phyloP scores from a whole-genome alignment of 2,888 invertebrate species.

The Microctonus aethiopoides region DNA sequence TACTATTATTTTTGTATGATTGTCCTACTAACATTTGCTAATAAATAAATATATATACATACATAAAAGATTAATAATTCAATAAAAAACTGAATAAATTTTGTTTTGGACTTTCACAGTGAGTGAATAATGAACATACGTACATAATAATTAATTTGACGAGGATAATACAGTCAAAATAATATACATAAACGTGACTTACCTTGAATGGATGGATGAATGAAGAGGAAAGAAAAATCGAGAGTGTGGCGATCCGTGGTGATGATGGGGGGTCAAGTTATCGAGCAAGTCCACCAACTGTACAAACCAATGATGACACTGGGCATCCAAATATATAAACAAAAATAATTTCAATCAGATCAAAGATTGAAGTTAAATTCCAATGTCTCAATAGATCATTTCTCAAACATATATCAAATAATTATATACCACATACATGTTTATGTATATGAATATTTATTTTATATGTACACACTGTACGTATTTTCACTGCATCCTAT shows the following conservation, averaged over 20 bases:
- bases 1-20: too few relatives aligned
- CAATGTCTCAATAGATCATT: conserved; percentile 4
- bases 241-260: neutral
- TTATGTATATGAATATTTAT: conserved; percentile 1
- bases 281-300: neutral
- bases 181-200: neutral
- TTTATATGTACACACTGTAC: conserved; percentile 16
- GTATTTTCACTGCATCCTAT: conserved; percentile 12
- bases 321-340: conserved; percentile 10
- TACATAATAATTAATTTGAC: neutral
- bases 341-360: conserved; percentile 13
- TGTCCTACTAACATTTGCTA: too few relatives aligned
- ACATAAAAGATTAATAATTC: too few relatives aligned
- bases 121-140: too few relatives aligned
- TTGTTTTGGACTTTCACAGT: too few relatives aligned
- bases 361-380: conserved; percentile 15
- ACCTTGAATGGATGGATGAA: neutral
- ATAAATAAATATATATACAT: neutral
- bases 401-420: neutral
- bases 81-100: too few relatives aligned
- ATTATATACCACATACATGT: neutral
- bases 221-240: neutral
- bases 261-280: conserved; percentile 5
- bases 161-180: neutral
- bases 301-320: conserved; percentile 10